A percentile compares a stretch with the other conserved stretches of the same genome.
phyloP scores from a whole-genome alignment of 2,113 vertebrate genomes.

The Gila orcuttii region DNA sequence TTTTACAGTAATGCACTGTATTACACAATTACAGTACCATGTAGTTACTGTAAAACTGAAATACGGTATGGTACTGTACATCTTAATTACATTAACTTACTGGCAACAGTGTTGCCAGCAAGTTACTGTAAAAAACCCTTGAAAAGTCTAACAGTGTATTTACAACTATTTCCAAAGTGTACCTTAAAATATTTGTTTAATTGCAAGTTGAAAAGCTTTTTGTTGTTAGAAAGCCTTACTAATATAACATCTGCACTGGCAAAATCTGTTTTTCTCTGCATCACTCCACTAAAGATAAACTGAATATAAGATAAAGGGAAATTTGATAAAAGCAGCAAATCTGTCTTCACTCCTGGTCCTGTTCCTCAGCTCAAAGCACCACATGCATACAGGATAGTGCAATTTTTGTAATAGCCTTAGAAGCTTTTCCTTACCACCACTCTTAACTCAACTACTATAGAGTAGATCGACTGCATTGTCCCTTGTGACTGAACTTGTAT shows the following conservation, averaged over 20 bases:
- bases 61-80: too few species aligned
- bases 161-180: too few species aligned
- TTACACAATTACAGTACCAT: too few species aligned
- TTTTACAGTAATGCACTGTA: too few species aligned
- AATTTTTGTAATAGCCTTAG: background rate
- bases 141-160: too few species aligned
- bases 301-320: background rate
- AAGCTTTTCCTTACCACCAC: background rate
- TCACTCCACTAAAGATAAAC: background rate
- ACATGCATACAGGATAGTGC: background rate
- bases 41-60: too few species aligned
- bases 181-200: too few species aligned
- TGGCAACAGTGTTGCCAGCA: too few species aligned
- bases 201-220: too few species aligned
- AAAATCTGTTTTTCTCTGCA: background rate
- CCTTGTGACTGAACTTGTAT: constrained; percentile 17
- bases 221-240: background rate
- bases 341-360: background rate
- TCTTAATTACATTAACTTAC: too few species aligned
- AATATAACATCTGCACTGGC: background rate
- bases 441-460: background rate
- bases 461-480: constrained; percentile 38
- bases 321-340: background rate
- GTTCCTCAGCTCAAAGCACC: background rate
- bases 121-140: too few species aligned